phyloP scores from a whole-genome alignment of 2,797 vertebrate genomes.

The Ctenopoma multispine region DNA sequence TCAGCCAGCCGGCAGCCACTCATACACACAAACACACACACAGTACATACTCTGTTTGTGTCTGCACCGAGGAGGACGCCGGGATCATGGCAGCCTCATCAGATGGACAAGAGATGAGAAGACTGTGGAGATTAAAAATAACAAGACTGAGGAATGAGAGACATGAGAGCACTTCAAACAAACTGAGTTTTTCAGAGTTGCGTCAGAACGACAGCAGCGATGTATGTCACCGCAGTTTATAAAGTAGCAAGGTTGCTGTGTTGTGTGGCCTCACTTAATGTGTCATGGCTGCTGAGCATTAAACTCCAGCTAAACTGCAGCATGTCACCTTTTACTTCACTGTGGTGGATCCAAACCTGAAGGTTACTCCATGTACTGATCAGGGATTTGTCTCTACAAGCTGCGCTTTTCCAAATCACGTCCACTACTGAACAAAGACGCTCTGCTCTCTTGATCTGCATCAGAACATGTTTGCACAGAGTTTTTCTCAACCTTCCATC shows the following conservation, averaged over 20 bases:
- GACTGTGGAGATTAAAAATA: not conserved
- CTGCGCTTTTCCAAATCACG: too few relatives aligned
- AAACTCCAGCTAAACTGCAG: not conserved
- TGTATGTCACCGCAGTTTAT: not conserved
- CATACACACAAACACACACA: constrained; percentile 14
- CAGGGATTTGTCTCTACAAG: too few relatives aligned
- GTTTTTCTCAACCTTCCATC: too few relatives aligned
- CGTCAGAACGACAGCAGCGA: not conserved
- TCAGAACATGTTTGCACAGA: too few relatives aligned
- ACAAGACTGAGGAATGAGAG: not conserved
- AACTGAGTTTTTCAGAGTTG: not conserved
- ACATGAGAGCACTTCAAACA: not conserved
- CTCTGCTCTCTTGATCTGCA: too few relatives aligned
- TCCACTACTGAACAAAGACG: too few relatives aligned
- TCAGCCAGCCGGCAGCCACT: not conserved
- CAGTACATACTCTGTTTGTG: constrained; percentile 12
- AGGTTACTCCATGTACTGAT: too few relatives aligned
- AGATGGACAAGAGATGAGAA: not conserved
- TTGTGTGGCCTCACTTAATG: not conserved
- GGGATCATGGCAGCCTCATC: not conserved
- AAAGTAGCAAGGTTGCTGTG: not conserved
- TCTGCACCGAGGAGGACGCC: not conserved
- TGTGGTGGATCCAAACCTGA: not conserved
- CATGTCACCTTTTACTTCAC: not conserved
- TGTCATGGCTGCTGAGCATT: too few relatives aligned